These are phyloP conservation scores for Drosophila murphyi DNA, from an alignment of 1,140 invertebrate species.

Conservation along the genomic window DNA sequence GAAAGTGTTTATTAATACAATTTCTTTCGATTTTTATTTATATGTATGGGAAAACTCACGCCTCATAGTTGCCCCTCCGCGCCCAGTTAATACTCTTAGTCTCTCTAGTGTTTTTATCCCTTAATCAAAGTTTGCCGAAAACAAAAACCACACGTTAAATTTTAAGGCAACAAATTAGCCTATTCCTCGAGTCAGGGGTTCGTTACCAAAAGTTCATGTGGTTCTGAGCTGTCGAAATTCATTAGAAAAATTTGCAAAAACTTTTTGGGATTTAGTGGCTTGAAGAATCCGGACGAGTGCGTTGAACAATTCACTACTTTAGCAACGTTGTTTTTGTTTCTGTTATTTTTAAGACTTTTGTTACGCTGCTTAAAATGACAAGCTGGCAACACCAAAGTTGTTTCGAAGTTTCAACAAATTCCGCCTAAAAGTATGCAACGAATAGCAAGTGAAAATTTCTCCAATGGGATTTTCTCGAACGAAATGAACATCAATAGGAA, in stretches of 20 bases:
- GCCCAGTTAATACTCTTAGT: not conserved
- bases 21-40: conserved; percentile 62
- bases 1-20: conserved; percentile 79
- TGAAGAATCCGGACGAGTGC: conserved; percentile 10
- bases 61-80: conserved; percentile 28
- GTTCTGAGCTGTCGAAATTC: conserved; percentile 23
- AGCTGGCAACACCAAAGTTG: conserved; percentile 59
- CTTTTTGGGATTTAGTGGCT: not conserved
- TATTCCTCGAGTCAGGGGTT: not conserved
- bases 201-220: conserved; percentile 37
- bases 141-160: conserved; percentile 38
- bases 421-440: conserved; percentile 60
- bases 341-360: conserved; percentile 18
- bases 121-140: conserved; percentile 1
- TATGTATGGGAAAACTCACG: conserved; percentile 53
- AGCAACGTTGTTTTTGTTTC: not conserved
- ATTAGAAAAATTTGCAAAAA: conserved; percentile 42
- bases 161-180: conserved; percentile 36
- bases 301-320: conserved; percentile 21
- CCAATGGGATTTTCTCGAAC: not conserved
- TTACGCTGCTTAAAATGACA: conserved; percentile 10
- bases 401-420: conserved; percentile 18
- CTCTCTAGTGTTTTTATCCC: conserved; percentile 8
- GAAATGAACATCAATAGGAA: not conserved
- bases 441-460: not conserved